Percentiles rank a stretch among this genome's conserved stretches.
Conservation (phyloP, 2,113 vertebrate species). For the Mormyrus iriodes region DNA sequence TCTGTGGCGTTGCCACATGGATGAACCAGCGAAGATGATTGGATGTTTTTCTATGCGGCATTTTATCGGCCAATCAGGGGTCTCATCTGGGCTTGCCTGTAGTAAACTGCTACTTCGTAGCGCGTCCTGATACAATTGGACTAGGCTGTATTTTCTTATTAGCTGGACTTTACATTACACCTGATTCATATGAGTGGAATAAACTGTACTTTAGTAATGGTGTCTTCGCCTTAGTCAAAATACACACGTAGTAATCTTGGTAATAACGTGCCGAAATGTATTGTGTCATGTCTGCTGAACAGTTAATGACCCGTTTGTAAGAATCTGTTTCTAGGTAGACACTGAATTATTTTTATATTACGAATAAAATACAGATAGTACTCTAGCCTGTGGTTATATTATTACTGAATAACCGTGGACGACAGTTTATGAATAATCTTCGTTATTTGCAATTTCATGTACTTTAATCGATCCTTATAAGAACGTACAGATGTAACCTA, state of each 20-base stretch:
- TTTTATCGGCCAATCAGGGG: conserved; percentile 48
- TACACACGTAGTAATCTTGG: not conserved
- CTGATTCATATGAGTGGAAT: not conserved
- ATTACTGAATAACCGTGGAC: too few species aligned
- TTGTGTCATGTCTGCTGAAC: not conserved
- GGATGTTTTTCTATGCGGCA: conserved; percentile 44
- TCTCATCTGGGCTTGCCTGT: conserved; percentile 46
- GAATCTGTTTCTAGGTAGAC: not conserved
- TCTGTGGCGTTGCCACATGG: conserved; percentile 56
- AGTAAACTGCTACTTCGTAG: conserved; percentile 50
- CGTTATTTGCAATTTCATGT: not conserved
- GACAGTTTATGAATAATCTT: not conserved
- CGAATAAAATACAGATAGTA: too few species aligned
- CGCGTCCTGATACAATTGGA: conserved; percentile 27
- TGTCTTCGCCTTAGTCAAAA: not conserved
- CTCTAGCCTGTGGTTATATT: too few species aligned
- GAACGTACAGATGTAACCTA: not conserved
- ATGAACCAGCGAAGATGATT: conserved; percentile 52
- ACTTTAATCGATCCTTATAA: not conserved
- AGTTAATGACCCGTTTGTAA: not conserved
- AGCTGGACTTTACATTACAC: not conserved
- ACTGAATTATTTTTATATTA: too few species aligned
- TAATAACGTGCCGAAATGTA: not conserved
- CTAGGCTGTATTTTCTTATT: not conserved
- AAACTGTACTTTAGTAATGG: not conserved